A percentile compares a stretch with the other conserved stretches of the same genome.
Conservation (phyloP, 1,140 invertebrate species). For the Dufourea novaeangliae region DNA sequence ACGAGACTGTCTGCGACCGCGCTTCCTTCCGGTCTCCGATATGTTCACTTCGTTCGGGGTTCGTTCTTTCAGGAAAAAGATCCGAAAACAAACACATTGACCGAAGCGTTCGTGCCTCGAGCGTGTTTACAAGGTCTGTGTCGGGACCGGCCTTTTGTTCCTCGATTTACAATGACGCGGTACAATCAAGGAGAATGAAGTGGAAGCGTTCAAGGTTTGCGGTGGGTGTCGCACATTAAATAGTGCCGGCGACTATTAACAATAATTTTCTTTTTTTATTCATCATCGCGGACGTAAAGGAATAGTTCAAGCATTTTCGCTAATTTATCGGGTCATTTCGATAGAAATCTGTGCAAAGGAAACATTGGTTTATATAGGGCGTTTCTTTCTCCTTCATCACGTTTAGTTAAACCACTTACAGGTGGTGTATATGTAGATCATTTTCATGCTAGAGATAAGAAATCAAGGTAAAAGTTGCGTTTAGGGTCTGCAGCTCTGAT, state of each 20-base stretch:
- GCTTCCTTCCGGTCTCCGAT: slow-evolving; percentile 43
- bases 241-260: not conserved
- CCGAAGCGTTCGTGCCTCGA: not conserved
- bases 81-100: not conserved
- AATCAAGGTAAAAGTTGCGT: not conserved
- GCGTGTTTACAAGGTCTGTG: not conserved
- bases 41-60: slow-evolving; percentile 34
- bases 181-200: slow-evolving; percentile 10
- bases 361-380: no score
- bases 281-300: not conserved
- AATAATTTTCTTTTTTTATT: not conserved
- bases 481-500: no score
- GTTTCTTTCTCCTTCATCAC: not conserved
- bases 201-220: not conserved
- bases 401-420: not conserved
- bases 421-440: not conserved
- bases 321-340: not conserved
- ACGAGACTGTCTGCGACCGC: not conserved
- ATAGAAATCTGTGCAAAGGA: not conserved
- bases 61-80: not conserved
- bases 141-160: no score
- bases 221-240: not conserved
- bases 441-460: not conserved
- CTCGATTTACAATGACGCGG: not conserved
- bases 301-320: not conserved